These are phyloP conservation scores for Tubiluchus corallicola DNA, from an alignment of 2,888 invertebrate genomes.

Conservation along the genomic window DNA sequence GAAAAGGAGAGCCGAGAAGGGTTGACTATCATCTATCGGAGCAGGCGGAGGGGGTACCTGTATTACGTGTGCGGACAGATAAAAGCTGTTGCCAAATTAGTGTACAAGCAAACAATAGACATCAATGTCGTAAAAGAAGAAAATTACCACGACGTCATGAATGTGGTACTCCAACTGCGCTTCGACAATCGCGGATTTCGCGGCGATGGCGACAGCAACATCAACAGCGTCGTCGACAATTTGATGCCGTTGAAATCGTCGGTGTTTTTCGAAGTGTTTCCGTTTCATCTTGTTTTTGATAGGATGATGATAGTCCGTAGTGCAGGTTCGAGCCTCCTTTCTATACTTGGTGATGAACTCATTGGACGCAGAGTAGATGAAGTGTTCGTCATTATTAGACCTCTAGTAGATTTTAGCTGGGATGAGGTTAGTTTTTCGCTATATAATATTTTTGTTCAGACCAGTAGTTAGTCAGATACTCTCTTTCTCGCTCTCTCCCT, in stretches of 20 bases:
- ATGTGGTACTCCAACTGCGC: slow-evolving; percentile 77
- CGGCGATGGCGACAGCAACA: slow-evolving; percentile 10
- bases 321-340: slow-evolving; percentile 23
- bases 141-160: slow-evolving; percentile 67
- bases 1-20: slow-evolving; percentile 85
- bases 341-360: slow-evolving; percentile 21
- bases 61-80: slow-evolving; percentile 96
- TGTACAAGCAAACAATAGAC: slow-evolving; percentile 79
- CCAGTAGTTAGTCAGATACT: slow-evolving; percentile 7
- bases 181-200: slow-evolving; percentile 63
- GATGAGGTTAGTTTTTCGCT: slow-evolving; percentile 51
- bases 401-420: slow-evolving; percentile 82
- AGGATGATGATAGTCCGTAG: slow-evolving; percentile 22
- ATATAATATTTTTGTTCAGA: slow-evolving; percentile 6
- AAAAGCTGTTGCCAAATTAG: slow-evolving; percentile 65
- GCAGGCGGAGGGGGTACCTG: slow-evolving; percentile 77
- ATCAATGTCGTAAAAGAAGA: slow-evolving; percentile 75
- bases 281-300: slow-evolving; percentile 29
- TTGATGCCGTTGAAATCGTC: slow-evolving; percentile 13
- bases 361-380: too few species aligned
- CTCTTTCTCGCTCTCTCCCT: too few species aligned
- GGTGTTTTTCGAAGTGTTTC: slow-evolving; percentile 27
- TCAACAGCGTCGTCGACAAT: too few species aligned
- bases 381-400: slow-evolving; percentile 78
- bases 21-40: slow-evolving; percentile 34